Conservation (phyloP, 2,888 invertebrate species). For the Anoplius nigerrimus region DNA sequence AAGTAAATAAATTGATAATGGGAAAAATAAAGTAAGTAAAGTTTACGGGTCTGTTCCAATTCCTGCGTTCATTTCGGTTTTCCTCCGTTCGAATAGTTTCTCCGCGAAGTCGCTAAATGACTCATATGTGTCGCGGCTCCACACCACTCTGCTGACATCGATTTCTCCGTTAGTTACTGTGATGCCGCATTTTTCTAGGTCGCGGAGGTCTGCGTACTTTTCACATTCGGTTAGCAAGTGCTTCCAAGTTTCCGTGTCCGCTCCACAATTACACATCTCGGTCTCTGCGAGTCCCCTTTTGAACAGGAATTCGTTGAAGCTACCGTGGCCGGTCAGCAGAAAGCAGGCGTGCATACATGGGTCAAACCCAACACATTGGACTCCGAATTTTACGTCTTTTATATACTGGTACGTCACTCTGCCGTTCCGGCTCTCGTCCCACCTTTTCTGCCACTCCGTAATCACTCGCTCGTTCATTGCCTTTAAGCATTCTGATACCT, state of each 20-base stretch:
- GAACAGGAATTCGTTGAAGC: not conserved
- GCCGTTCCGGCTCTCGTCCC: slow-evolving; percentile 10
- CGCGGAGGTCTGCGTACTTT: not conserved
- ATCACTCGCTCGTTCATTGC: not conserved
- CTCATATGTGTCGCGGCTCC: not conserved
- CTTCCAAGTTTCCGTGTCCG: not conserved
- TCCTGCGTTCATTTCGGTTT: too few relatives aligned
- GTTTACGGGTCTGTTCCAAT: too few relatives aligned
- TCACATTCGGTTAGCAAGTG: not conserved
- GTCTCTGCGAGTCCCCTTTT: slow-evolving; percentile 1
- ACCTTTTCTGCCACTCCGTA: slow-evolving; percentile 10
- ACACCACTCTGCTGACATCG: slow-evolving; percentile 6
- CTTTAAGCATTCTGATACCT: not conserved
- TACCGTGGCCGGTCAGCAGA: slow-evolving; percentile 1
- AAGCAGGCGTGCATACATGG: slow-evolving; percentile 4
- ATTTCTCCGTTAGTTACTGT: not conserved
- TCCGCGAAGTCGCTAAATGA: not conserved
- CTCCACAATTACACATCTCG: not conserved
- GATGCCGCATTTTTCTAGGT: not conserved
- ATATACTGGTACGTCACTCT: slow-evolving; percentile 20
- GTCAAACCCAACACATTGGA: not conserved
- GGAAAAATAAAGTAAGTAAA: too few relatives aligned
- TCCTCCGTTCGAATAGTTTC: not conserved
- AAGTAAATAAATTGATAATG: too few relatives aligned
- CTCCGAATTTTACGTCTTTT: slow-evolving; percentile 7